Conservation (phyloP, 2,797 vertebrate genomes). For the Sebastiscus tertius region DNA sequence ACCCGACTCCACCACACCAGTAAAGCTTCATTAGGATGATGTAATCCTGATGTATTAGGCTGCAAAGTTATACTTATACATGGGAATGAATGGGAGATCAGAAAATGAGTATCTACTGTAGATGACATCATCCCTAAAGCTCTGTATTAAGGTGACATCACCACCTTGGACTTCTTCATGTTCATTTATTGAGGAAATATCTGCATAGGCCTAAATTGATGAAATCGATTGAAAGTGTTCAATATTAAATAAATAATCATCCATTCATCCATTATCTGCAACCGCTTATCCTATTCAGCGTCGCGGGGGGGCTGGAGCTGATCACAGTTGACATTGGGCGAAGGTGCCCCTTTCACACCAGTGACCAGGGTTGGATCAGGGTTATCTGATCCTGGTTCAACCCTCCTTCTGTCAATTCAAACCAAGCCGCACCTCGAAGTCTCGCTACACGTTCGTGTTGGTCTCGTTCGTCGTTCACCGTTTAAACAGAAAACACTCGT, state of each 20-base stretch:
- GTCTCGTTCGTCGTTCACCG: no score
- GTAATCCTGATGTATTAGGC: not conserved
- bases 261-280: no score
- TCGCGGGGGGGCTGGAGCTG: no score
- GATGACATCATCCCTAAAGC: not conserved
- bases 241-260: not conserved
- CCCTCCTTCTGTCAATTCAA: no score
- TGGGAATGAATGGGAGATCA: not conserved
- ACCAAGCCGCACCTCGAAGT: no score
- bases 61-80: not conserved
- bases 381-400: no score
- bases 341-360: no score
- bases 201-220: not conserved
- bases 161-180: not conserved
- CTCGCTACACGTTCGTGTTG: no score
- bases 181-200: not conserved
- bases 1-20: not conserved
- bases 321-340: no score
- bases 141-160: not conserved
- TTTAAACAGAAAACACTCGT: no score
- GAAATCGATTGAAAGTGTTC: not conserved
- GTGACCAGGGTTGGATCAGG: no score
- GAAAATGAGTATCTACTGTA: not conserved
- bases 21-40: not conserved
- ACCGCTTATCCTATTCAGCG: accelerated